Percentiles rank a stretch among this genome's conserved stretches.
Evolutionary conservation across 2,888 invertebrate species (phyloP).

Genomic region (Poecilus cupreus): DNA sequence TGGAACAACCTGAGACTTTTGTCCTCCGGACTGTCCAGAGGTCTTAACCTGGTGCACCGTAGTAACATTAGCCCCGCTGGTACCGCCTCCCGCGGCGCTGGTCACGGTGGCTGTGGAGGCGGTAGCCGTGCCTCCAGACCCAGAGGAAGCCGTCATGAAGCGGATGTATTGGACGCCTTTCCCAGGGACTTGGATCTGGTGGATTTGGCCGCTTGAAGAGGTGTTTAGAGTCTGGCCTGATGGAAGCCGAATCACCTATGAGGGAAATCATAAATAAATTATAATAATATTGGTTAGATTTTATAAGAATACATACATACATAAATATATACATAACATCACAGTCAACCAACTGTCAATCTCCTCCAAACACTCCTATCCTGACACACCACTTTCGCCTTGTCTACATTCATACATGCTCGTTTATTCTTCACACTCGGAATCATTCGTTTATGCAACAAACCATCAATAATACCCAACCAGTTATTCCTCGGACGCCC

Average conservation of each 20-base stretch:
- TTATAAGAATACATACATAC: not conserved
- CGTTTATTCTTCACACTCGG: too few relatives aligned
- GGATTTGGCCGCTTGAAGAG: conserved; percentile 75
- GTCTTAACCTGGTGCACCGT: not conserved
- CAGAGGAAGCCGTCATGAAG: conserved; percentile 75
- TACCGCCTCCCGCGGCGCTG: conserved; percentile 21
- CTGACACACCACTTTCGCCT: too few relatives aligned
- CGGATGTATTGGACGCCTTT: conserved; percentile 84
- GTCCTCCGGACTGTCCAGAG: not conserved
- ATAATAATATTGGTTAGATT: not conserved
- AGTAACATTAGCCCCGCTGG: not conserved
- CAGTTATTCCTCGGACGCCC: too few relatives aligned
- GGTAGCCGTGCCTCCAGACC: conserved; percentile 67
- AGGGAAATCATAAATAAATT: too few relatives aligned
- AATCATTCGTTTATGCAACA: too few relatives aligned
- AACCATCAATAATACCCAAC: too few relatives aligned
- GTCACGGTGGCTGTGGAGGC: conserved; percentile 62
- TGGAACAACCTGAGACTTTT: conserved; percentile 59
- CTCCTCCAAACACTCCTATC: too few relatives aligned
- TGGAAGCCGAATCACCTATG: conserved; percentile 73
- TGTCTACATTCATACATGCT: too few relatives aligned
- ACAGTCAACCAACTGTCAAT: too few relatives aligned
- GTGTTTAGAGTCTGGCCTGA: conserved; percentile 70
- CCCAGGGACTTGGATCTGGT: conserved; percentile 83
- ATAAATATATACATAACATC: too few relatives aligned